Percentiles rank a stretch among this genome's conserved stretches.
Evolutionary conservation across 2,113 vertebrate species (phyloP).

Genomic region (Pycnonotus jocosus): DNA sequence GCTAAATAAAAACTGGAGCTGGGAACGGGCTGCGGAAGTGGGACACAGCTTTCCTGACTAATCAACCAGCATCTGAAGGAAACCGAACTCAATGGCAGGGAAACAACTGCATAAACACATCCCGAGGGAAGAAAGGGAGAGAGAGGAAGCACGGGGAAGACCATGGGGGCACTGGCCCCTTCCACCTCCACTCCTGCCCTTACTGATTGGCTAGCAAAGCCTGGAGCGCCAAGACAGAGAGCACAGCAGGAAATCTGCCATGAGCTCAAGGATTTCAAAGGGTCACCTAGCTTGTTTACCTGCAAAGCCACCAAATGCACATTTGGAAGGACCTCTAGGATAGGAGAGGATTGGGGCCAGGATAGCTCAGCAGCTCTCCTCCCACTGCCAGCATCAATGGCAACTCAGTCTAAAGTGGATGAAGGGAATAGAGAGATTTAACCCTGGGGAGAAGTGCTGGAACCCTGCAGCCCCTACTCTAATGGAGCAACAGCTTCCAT

Average conservation of each 20-base stretch:
- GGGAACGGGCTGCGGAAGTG: constrained; percentile 35
- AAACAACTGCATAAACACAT: constrained; percentile 57
- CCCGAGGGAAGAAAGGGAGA: constrained; percentile 13
- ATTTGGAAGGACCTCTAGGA: background rate
- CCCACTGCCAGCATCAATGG: background rate
- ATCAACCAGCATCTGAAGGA: constrained; percentile 47
- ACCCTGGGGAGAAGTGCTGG: fast-evolving
- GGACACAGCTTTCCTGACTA: constrained; percentile 30
- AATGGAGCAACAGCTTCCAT: background rate
- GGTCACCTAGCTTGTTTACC: background rate
- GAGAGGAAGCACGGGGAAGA: background rate
- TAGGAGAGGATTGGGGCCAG: background rate
- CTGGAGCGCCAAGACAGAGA: fast-evolving
- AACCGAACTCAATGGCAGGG: constrained; percentile 31
- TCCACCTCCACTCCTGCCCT: background rate
- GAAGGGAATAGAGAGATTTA: background rate
- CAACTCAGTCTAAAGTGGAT: background rate
- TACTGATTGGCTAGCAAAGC: background rate
- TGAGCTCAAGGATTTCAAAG: background rate
- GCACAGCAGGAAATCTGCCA: background rate
- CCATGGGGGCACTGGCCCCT: background rate
- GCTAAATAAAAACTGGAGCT: constrained; percentile 51
- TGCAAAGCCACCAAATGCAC: background rate
- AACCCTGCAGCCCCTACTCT: background rate
- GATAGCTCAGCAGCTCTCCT: background rate